phyloP scores from a whole-genome alignment of 2,797 vertebrate species.

The Tangara arthus region DNA sequence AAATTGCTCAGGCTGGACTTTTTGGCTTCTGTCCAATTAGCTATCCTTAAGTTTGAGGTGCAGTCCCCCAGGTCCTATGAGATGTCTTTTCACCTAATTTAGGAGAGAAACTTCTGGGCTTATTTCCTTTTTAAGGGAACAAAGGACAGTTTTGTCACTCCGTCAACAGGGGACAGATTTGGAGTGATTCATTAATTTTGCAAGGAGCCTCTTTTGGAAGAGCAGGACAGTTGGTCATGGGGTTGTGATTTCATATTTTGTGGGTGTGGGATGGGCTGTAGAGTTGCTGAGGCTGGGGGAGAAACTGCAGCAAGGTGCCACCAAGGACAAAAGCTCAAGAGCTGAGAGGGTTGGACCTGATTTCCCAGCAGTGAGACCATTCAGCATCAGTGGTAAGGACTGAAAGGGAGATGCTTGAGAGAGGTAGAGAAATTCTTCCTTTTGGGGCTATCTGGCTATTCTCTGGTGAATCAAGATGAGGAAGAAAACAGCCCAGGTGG shows the following conservation, averaged over 20 bases:
- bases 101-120: no score
- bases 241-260: background rate
- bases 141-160: no score
- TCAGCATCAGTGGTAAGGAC: rapidly evolving
- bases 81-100: no score
- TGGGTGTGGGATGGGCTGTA: background rate
- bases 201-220: background rate
- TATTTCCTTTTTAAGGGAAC: no score
- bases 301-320: background rate
- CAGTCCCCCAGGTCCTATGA: no score
- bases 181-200: background rate
- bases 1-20: no score
- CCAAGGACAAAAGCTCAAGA: background rate
- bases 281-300: background rate
- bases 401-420: background rate
- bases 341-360: background rate
- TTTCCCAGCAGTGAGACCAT: background rate
- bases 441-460: background rate
- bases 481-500: background rate
- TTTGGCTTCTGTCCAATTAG: no score
- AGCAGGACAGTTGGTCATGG: background rate
- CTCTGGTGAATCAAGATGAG: background rate
- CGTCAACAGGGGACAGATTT: background rate
- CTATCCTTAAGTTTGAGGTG: no score
- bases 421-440: background rate